Conservation (phyloP, 2,888 invertebrate species). For the Tipula confusa region DNA sequence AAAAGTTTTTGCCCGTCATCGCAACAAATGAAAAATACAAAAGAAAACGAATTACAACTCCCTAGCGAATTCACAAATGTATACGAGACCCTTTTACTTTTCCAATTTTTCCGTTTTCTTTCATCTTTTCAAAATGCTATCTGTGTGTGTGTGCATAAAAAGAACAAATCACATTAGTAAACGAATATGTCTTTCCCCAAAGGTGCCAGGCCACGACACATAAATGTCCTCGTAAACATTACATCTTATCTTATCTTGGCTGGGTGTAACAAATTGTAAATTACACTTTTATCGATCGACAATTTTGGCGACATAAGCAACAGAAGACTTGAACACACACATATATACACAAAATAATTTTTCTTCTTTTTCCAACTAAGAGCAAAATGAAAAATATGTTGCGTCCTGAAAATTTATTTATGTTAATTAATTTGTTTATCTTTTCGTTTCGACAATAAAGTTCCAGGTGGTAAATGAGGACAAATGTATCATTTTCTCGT, state of each 20-base stretch:
- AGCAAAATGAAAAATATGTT: background rate
- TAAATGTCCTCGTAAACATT: background rate
- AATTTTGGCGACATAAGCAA: background rate
- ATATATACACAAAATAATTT: no score
- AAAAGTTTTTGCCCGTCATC: no score
- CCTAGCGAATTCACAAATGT: background rate
- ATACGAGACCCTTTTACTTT: background rate
- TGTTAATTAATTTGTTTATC: background rate
- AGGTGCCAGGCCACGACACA: background rate
- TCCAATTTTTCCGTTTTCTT: background rate
- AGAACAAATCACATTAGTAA: no score
- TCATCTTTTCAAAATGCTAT: no score
- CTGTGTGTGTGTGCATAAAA: no score
- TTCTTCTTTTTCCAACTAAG: no score
- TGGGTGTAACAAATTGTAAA: background rate
- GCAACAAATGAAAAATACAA: background rate
- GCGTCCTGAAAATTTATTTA: background rate
- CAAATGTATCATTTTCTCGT: background rate
- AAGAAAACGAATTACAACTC: background rate
- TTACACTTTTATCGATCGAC: background rate
- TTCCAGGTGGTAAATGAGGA: background rate
- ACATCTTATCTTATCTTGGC: background rate
- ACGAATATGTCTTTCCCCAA: background rate
- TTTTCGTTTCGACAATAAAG: background rate
- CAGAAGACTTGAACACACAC: no score